These are phyloP conservation scores for Forbesichthys papilliferus DNA, from an alignment of 2,113 vertebrate genomes.

Conservation along the genomic window DNA sequence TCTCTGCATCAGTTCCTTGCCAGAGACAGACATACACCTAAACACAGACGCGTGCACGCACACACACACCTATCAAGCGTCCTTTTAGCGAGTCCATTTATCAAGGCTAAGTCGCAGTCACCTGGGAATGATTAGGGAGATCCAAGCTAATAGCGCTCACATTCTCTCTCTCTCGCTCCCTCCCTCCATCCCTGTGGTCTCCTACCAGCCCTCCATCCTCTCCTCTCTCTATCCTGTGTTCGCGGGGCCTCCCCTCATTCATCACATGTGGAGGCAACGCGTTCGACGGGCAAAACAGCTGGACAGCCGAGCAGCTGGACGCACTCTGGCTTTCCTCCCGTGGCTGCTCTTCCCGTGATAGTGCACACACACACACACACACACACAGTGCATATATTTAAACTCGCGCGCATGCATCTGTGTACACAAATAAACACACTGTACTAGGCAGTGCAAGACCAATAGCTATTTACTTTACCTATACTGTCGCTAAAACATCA, in stretches of 20 bases:
- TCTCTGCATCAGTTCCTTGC: background rate
- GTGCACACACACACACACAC: no score
- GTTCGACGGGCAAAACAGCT: background rate
- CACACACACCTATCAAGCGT: slow-evolving; percentile 13
- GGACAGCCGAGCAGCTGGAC: background rate
- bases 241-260: slow-evolving; percentile 30
- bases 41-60: slow-evolving; percentile 21
- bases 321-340: background rate
- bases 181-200: slow-evolving; percentile 14
- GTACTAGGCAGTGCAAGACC: no score
- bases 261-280: slow-evolving; percentile 54
- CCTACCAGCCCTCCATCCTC: slow-evolving; percentile 42
- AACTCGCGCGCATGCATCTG: no score
- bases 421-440: no score
- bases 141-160: slow-evolving; percentile 69
- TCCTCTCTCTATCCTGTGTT: slow-evolving; percentile 28
- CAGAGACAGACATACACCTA: slow-evolving; percentile 38
- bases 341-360: no score
- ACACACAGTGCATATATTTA: no score
- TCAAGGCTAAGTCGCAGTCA: slow-evolving; percentile 73
- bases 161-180: slow-evolving; percentile 55
- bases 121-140: slow-evolving; percentile 72
- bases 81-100: slow-evolving; percentile 59
- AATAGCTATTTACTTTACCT: no score
- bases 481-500: no score